Percentiles rank a stretch among this genome's conserved stretches.
Evolutionary conservation across 2,113 vertebrate genomes (phyloP).

Genomic region (Centropus bengalensis): DNA sequence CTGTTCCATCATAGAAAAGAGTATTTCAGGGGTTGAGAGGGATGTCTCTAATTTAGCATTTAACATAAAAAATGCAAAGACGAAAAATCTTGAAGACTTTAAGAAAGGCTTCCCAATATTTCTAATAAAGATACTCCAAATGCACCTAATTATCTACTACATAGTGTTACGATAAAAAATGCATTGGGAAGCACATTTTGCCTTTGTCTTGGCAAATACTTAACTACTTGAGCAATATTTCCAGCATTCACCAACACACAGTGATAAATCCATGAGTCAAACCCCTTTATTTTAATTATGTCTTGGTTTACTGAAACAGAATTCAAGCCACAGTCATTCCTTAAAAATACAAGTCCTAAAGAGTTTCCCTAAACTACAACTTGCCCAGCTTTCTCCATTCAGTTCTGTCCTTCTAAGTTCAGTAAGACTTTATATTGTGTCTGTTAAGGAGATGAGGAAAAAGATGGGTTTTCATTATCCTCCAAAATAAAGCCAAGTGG

Average conservation of each 20-base stretch:
- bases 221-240: not conserved
- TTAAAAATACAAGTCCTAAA: not conserved
- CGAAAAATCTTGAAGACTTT: not conserved
- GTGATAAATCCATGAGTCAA: not conserved
- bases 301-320: not conserved
- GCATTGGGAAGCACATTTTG: not conserved
- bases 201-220: not conserved
- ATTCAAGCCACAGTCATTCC: not conserved
- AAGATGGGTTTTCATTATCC: slow-evolving; percentile 59
- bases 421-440: slow-evolving; percentile 12
- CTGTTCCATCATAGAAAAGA: not conserved
- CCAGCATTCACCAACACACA: not conserved
- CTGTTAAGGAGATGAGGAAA: slow-evolving; percentile 7
- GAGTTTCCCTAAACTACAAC: not conserved
- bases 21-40: not conserved
- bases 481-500: slow-evolving; percentile 38
- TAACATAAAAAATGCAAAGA: not conserved
- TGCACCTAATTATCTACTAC: not conserved
- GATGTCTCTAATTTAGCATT: not conserved
- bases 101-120: not conserved
- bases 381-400: not conserved
- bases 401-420: not conserved
- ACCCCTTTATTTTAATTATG: not conserved
- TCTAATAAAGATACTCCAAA: not conserved
- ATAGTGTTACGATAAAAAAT: not conserved